A percentile compares a stretch with the other conserved stretches of the same genome.
phyloP scores from a whole-genome alignment of 37 sponge, comb jelly and placozoan genomes.

The Diacarnus erythraeanus region DNA sequence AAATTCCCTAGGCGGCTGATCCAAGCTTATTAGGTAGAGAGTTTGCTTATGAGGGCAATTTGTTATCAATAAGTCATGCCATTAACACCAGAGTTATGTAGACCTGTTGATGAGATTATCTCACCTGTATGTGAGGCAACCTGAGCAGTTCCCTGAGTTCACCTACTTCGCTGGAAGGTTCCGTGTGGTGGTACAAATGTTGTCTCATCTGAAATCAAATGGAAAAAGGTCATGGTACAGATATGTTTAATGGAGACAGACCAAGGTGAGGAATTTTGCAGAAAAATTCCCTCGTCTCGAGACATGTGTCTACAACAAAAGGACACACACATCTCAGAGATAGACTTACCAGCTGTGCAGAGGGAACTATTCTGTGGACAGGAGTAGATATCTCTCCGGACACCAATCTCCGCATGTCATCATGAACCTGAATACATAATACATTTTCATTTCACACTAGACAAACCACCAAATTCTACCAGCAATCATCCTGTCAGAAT shows the following conservation, averaged over 20 bases:
- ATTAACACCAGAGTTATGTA: no score
- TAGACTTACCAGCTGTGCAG: conserved; percentile 25
- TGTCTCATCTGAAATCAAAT: conserved; percentile 23
- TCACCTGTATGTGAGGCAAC: conserved; percentile 66
- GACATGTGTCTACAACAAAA: no score
- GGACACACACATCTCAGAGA: background rate
- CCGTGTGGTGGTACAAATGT: conserved; percentile 28
- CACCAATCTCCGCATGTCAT: conserved; percentile 31
- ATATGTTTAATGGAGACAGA: background rate
- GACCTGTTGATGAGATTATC: background rate
- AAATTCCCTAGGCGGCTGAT: no score
- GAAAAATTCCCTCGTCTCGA: no score
- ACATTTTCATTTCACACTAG: background rate
- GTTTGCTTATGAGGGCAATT: no score
- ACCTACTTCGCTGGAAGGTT: conserved; percentile 34
- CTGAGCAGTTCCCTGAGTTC: conserved; percentile 68
- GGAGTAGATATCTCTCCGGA: conserved; percentile 5
- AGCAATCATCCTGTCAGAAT: no score
- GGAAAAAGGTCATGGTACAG: background rate
- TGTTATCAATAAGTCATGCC: no score
- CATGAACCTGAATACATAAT: conserved; percentile 40
- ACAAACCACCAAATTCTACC: no score
- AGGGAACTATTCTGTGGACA: conserved; percentile 23
- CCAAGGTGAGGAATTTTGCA: no score
- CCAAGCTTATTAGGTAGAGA: no score